Conservation (phyloP, 2,797 vertebrate genomes). For the Spinus pinus region DNA sequence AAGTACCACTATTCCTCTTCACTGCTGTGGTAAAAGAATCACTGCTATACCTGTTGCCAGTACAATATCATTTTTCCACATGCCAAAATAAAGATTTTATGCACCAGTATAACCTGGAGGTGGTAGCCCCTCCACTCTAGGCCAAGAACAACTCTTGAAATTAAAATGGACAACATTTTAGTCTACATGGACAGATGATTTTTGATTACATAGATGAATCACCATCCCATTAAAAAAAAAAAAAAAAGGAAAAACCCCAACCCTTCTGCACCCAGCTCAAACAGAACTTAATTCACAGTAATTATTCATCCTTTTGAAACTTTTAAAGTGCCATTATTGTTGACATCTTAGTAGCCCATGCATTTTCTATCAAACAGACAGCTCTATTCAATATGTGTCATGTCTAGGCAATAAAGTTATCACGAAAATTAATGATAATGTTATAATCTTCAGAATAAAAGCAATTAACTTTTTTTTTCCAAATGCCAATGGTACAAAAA, state of each 20-base stretch:
- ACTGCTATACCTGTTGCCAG: background rate
- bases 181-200: background rate
- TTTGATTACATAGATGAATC: background rate
- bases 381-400: background rate
- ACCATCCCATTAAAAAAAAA: rapidly evolving
- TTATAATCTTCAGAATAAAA: slow-evolving; percentile 12
- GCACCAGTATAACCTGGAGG: background rate
- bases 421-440: slow-evolving; percentile 3
- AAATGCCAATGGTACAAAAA: slow-evolving; percentile 26
- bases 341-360: background rate
- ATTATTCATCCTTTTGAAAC: background rate
- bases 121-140: background rate
- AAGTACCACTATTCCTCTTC: background rate
- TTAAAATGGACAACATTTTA: background rate
- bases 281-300: background rate
- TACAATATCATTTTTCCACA: background rate
- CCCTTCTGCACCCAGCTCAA: background rate
- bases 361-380: slow-evolving; percentile 3
- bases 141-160: background rate
- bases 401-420: background rate
- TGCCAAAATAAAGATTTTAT: background rate
- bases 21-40: background rate
- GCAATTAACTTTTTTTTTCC: slow-evolving; percentile 23
- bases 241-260: rapidly evolving
- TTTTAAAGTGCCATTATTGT: background rate